Base-by-base conservation (phyloP, 2,113 vertebrate species). In the Procavia capensis region DNA sequence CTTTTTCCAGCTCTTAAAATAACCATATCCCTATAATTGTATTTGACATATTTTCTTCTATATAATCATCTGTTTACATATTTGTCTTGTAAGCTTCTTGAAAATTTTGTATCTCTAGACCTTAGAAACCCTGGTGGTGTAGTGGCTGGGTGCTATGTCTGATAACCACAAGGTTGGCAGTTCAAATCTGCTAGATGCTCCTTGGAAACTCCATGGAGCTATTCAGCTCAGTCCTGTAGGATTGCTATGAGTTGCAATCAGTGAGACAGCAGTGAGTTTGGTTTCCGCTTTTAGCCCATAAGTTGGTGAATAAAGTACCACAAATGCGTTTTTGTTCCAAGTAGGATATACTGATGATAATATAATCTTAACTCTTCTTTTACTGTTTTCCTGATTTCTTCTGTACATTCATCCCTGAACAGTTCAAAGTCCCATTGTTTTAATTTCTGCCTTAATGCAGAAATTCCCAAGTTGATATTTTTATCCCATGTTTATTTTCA, bases 371-470 rank as follows among this genome's bases (percentile, higher is more conserved):
- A 50, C 22, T 3, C 7, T 66, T 79, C 39, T 78, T 16, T 43
- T 80, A 91, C 16, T 93, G 3, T 91, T 84, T 92, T 84, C 41
- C 61, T 66, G 70, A 76, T 80, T 59, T 79, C 34, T 95, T 91
- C 34, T 93, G 25, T 95, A n/a, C 7, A 79, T 59, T 85, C 6
- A 25, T 79, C 41, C 61, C 9, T 91, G 13, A 86, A 6, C 64
- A 6, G 36, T 89, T 85, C 94, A 20, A 74, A 9, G 17, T 83
- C 20, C 25, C 25, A 19, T 95, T 90, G 22, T 88, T 93, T 95
- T 68, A 76, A 85, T 50, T 86, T 90, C 66, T 93, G 66, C 17
- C 36, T 75, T 66, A 94, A 11, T 88, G 39, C 31, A 85, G 64
- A 20, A 78, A 94, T 91, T 87, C 47, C 66, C 39, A 82, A 88